Base-by-base conservation (phyloP, 2,113 vertebrate species). In the Myiozetetes cayanensis region DNA sequence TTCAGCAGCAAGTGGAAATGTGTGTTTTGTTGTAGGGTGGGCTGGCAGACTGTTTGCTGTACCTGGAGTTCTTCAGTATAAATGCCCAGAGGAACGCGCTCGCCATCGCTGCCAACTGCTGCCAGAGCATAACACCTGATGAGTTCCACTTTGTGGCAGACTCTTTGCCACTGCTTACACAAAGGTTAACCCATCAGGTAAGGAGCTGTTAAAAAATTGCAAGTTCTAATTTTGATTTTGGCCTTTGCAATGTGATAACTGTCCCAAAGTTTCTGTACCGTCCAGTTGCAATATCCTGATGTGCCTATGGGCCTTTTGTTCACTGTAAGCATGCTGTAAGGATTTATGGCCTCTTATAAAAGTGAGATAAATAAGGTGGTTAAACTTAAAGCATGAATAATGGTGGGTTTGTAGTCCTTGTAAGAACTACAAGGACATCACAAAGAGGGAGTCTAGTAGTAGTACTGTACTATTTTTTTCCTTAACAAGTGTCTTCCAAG, bases 101-200 rank as follows among this genome's bases (percentile, higher is more conserved):
- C 97, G 99, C 99, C 94, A 99, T 99, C 50, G 99, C 99, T 94
- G 99, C 99, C 89, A 99, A 99, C 97, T 99, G 99, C 98, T 99
- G 99, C 97, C 99, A 99, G 98, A 99, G 99, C 94, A 99, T 99
- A 95, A 99, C 99, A 35, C 98, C 99, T 80, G 99, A 99, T 80
- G 99, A 99, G 97, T 99, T 99, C 97, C 99, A 99, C 98, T 99
- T 99, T 97, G 99, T 99, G 90, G 99, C 99, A 68, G 99, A 99
- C 96, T 99, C 99, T 83, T 98, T 99, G 94, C 99, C 99, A 53
- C 97, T 99, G 97, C 98, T 99, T 95, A 99, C 99, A 70, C 99
- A 99, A 98, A 99, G 99, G 97, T 98, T 99, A 92, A 99, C 99
- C 68, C 99, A 99, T 97, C 99, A 99, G 99, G 99, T 99, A 97